Evolutionary conservation across 2,888 invertebrate genomes (phyloP).

Genomic region (Phorcus lineatus): DNA sequence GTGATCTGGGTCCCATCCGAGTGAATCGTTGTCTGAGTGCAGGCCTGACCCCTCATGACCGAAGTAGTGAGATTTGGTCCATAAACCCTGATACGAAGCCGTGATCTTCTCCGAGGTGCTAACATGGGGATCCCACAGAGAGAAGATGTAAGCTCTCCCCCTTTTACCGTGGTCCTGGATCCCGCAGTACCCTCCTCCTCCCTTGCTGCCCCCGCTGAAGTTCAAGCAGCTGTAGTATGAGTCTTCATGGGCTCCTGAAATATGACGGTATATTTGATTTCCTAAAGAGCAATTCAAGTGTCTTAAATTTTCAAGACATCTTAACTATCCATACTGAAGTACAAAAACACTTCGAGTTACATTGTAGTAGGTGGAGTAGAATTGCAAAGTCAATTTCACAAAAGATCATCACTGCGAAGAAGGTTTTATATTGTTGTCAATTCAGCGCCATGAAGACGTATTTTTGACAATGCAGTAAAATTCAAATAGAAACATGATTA

Average conservation of each 20-base stretch:
- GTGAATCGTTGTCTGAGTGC: constrained; percentile 51
- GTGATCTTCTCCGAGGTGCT: constrained; percentile 24
- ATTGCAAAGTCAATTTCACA: too few relatives aligned
- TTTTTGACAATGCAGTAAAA: too few relatives aligned
- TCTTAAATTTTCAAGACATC: too few relatives aligned
- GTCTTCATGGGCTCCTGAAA: constrained; percentile 38
- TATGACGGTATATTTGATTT: too few relatives aligned
- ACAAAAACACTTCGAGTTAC: too few relatives aligned
- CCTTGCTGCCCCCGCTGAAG: constrained; percentile 47
- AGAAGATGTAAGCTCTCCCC: constrained; percentile 54
- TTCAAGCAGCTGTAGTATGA: constrained; percentile 56
- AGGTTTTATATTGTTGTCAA: too few relatives aligned
- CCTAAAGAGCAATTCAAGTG: too few relatives aligned
- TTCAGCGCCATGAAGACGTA: too few relatives aligned
- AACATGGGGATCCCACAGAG: constrained; percentile 51
- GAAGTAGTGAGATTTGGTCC: constrained; percentile 48
- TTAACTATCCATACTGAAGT: too few relatives aligned
- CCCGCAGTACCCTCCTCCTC: constrained; percentile 59
- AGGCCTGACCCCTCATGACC: constrained; percentile 55
- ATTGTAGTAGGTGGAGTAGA: too few relatives aligned
- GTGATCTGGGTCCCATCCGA: constrained; percentile 52
- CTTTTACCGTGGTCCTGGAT: constrained; percentile 50
- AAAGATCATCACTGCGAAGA: too few relatives aligned
- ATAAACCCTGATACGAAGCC: constrained; percentile 40
- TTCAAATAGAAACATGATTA: too few relatives aligned